These are phyloP conservation scores for Cossypha caffra DNA, from an alignment of 2,797 vertebrate genomes.

Conservation along the genomic window DNA sequence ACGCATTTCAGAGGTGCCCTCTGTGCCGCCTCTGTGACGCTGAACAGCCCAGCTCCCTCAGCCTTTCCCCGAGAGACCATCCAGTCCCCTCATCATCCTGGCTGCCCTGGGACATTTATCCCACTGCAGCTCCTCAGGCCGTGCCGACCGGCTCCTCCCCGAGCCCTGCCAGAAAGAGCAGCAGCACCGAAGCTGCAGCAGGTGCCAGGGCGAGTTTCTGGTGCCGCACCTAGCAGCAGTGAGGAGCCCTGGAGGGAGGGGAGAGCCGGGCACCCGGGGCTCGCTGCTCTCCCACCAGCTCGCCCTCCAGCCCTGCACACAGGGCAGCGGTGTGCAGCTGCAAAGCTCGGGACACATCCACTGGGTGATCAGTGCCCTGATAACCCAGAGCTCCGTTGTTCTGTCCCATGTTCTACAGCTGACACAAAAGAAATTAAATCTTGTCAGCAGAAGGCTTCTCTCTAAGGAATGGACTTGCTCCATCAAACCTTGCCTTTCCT, in stretches of 20 bases:
- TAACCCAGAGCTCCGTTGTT: fast-evolving
- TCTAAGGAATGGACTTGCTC: background rate
- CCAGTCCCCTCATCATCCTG: background rate
- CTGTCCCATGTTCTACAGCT: background rate
- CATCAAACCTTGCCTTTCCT: background rate
- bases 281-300: fast-evolving
- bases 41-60: background rate
- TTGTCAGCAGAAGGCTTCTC: background rate
- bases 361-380: fast-evolving
- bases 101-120: background rate
- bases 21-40: too few species aligned
- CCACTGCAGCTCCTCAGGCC: fast-evolving
- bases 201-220: too few species aligned
- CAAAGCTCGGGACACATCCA: background rate
- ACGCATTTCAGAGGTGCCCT: too few species aligned
- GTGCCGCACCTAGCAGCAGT: fast-evolving
- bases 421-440: background rate
- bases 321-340: too few species aligned
- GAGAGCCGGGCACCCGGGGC: fast-evolving
- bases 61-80: background rate
- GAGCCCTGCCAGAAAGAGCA: too few species aligned
- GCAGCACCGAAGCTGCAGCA: fast-evolving
- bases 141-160: fast-evolving
- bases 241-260: background rate
- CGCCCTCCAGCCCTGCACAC: too few species aligned